Evolutionary conservation across 2,113 vertebrate genomes (phyloP).

Genomic region (Leucopsar rothschildi): DNA sequence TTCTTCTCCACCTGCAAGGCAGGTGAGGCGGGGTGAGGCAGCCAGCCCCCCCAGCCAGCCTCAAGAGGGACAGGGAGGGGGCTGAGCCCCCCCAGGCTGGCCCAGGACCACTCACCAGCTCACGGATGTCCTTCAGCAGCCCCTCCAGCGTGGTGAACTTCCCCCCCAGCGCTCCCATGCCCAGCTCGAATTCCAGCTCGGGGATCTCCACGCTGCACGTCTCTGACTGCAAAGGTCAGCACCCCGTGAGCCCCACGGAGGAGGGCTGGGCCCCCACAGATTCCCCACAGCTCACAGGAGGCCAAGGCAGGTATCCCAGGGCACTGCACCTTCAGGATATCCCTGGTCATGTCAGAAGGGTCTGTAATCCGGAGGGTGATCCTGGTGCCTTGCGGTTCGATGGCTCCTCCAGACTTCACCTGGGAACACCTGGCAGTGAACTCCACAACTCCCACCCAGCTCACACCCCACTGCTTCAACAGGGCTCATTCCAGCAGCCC

Average conservation of each 20-base stretch:
- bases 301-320: too few relatives aligned
- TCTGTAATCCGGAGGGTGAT: constrained; percentile 86
- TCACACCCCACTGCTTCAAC: fast-evolving
- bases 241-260: fast-evolving
- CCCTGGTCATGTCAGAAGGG: constrained; percentile 86
- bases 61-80: fast-evolving
- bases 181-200: constrained; percentile 94
- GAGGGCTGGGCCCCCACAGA: fast-evolving
- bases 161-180: constrained; percentile 88
- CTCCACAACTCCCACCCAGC: fast-evolving
- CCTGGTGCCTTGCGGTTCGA: constrained; percentile 83
- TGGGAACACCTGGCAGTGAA: not conserved
- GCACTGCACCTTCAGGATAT: constrained; percentile 84
- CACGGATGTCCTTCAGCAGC: constrained; percentile 87
- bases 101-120: constrained; percentile 73
- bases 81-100: not conserved
- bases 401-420: constrained; percentile 92
- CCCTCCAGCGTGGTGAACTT: constrained; percentile 97
- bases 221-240: constrained; percentile 77
- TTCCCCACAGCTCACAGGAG: fast-evolving
- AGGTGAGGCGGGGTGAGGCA: not conserved
- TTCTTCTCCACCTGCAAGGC: constrained; percentile 82
- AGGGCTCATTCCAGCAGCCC: not conserved
- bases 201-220: constrained; percentile 87
- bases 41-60: not conserved